Evolutionary conservation across 1,140 invertebrate species (phyloP).

Genomic region (Drosophila chauvacae): DNA sequence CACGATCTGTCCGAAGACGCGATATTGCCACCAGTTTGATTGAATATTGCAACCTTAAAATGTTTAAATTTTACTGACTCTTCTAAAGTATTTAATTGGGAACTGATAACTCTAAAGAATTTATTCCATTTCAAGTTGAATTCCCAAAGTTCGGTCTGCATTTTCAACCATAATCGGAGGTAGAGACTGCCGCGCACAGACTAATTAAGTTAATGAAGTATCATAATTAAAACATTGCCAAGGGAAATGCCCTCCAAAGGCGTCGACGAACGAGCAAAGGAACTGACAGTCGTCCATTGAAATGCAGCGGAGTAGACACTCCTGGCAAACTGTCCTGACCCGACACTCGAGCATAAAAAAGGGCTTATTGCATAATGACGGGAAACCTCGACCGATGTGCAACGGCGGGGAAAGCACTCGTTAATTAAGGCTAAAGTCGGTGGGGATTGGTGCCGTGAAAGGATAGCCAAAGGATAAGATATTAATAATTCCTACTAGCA

Average conservation of each 20-base stretch:
- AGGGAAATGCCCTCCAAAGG: slow-evolving; percentile 36
- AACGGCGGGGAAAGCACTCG: slow-evolving; percentile 39
- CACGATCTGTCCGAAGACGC: slow-evolving; percentile 33
- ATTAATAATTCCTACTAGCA: neutral
- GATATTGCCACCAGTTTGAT: slow-evolving; percentile 16
- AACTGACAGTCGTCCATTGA: slow-evolving; percentile 43
- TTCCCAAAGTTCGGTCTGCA: neutral
- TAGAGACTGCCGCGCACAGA: slow-evolving; percentile 8
- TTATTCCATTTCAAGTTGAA: slow-evolving; percentile 1
- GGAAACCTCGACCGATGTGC: slow-evolving; percentile 42
- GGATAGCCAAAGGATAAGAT: slow-evolving; percentile 4
- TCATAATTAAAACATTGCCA: slow-evolving; percentile 59
- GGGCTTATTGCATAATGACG: slow-evolving; percentile 50
- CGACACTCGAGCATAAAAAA: slow-evolving; percentile 23
- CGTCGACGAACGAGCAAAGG: slow-evolving; percentile 10
- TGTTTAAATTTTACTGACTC: neutral
- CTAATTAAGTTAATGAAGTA: slow-evolving; percentile 73
- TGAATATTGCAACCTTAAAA: neutral
- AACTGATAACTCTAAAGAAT: neutral
- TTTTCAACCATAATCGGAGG: slow-evolving; percentile 1
- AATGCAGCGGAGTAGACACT: slow-evolving; percentile 42
- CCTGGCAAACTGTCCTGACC: slow-evolving; percentile 25
- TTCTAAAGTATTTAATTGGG: neutral
- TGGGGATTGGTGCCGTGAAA: slow-evolving; percentile 20
- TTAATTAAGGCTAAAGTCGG: slow-evolving; percentile 71